Evolutionary conservation across 1,140 invertebrate species (phyloP).

Genomic region (Monochamus saltuarius): DNA sequence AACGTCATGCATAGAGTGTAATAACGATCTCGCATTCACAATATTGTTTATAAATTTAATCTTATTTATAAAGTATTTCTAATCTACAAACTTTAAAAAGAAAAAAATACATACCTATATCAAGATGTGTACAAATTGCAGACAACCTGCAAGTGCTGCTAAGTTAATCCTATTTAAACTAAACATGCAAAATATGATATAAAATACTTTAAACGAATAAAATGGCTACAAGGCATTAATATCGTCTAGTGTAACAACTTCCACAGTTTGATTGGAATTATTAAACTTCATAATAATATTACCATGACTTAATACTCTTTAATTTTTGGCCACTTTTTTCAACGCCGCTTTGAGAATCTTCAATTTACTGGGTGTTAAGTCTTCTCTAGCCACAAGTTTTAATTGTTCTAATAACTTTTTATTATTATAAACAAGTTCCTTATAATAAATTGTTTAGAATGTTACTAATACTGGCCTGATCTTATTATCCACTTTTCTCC

Average conservation of each 20-base stretch:
- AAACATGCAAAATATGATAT: too few relatives aligned
- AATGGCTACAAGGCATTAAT: background rate
- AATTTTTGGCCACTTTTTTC: background rate
- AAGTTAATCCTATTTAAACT: conserved; percentile 5
- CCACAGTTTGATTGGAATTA: background rate
- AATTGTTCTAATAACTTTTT: conserved; percentile 18
- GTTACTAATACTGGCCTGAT: too few relatives aligned
- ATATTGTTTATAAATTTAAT: too few relatives aligned
- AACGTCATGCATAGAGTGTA: conserved; percentile 2
- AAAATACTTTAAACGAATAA: background rate
- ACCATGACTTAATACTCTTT: background rate
- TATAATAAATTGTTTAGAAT: too few relatives aligned
- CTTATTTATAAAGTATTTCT: too few relatives aligned
- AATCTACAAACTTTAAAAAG: background rate
- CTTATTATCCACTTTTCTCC: too few relatives aligned
- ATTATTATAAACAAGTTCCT: too few relatives aligned
- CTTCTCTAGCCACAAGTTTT: too few relatives aligned
- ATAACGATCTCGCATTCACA: conserved; percentile 2
- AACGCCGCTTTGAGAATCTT: background rate
- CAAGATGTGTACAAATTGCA: conserved; percentile 1
- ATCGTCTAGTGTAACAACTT: conserved; percentile 2
- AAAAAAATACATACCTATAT: conserved; percentile 2
- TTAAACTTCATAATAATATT: background rate
- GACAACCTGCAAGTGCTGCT: background rate
- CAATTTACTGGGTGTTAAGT: background rate